These are phyloP conservation scores for Heliothis subflexa DNA, from an alignment of 1,140 invertebrate species.

Conservation along the genomic window DNA sequence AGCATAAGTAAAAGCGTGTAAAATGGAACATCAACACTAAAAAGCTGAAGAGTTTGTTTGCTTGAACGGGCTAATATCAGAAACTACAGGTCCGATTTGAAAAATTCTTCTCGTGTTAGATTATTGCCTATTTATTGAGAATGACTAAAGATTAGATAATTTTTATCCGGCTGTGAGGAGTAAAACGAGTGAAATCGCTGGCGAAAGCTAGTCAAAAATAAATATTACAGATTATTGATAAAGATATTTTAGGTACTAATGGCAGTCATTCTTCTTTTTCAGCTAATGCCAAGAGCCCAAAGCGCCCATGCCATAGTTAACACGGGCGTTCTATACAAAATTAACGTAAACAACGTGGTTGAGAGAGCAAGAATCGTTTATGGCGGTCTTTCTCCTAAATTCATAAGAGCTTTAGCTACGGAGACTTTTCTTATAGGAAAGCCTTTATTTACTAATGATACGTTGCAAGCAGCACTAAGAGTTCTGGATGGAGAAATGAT, in stretches of 20 bases:
- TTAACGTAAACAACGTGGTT: constrained; percentile 75
- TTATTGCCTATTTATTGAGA: too few species aligned
- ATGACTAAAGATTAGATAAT: too few species aligned
- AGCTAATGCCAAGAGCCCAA: constrained; percentile 90
- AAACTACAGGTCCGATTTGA: too few species aligned
- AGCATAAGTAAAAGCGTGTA: neutral
- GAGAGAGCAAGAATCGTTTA: constrained; percentile 85
- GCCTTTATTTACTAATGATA: constrained; percentile 79
- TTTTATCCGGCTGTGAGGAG: too few species aligned
- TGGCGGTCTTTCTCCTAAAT: constrained; percentile 88
- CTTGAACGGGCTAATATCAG: too few species aligned
- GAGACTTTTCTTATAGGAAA: constrained; percentile 88
- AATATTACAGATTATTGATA: too few species aligned
- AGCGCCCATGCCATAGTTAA: constrained; percentile 91
- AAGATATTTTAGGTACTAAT: neutral
- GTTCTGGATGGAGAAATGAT: constrained; percentile 87
- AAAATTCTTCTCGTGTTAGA: too few species aligned
- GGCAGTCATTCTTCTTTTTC: constrained; percentile 23
- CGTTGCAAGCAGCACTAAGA: constrained; percentile 84
- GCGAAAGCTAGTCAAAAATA: too few species aligned
- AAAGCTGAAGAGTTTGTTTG: too few species aligned
- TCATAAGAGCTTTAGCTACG: constrained; percentile 89
- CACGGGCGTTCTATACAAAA: constrained; percentile 89
- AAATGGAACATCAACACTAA: too few species aligned
- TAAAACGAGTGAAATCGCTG: too few species aligned